Evolutionary conservation across 1,140 invertebrate species (phyloP), one percentile per base, ranked within the genome.

Genomic region (Octopus bimaculoides): DNA sequence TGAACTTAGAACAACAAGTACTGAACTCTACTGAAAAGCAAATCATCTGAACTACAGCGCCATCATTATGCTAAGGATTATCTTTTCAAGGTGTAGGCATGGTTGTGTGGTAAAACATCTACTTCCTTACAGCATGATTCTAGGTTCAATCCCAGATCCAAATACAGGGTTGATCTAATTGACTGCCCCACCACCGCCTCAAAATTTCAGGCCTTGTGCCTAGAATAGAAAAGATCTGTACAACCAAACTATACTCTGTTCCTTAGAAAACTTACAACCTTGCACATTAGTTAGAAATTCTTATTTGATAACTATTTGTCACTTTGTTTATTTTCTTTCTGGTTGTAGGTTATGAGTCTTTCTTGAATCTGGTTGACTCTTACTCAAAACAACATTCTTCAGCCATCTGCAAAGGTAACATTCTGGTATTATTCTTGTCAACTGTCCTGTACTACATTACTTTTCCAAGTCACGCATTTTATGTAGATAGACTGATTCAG

Each of bases 301-400:
- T 75, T 10, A 71, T 75, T 79, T 52, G 69, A n/a, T 53, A 79
- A 26, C 17, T 75, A 14, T 54, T 69, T n/a, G n/a, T 52, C 12
- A 69, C 56, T 69, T 12, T 78, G 12, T 74, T 69, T 54, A n/a
- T 69, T 26, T 79, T 75, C 53, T 71, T 75, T 53, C 52, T 71
- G 53, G 41, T 79, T n/a, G 41, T 53, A 74, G 53, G 14, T n/a
- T 52, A 12, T 41, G 74, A 75, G 54, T 61, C 9, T 17, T 61
- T 61, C 17, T 17, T 61, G 56, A 61, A 61, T 61, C 17, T 61
- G 17, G 56, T 17, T 12, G 17, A 17, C 17, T 12, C 56, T 61
- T 61, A 12, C 9, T 61, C 56, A 61, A 61, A 17, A 4, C 9
- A 61, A 61, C 9, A 12, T 61, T 9, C 9, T 61, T 61, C 17